Percentiles rank a stretch among this genome's conserved stretches.
These are phyloP conservation scores for Ctenomys sociabilis DNA, from an alignment of 2,113 vertebrate genomes.

Conservation along the genomic window DNA sequence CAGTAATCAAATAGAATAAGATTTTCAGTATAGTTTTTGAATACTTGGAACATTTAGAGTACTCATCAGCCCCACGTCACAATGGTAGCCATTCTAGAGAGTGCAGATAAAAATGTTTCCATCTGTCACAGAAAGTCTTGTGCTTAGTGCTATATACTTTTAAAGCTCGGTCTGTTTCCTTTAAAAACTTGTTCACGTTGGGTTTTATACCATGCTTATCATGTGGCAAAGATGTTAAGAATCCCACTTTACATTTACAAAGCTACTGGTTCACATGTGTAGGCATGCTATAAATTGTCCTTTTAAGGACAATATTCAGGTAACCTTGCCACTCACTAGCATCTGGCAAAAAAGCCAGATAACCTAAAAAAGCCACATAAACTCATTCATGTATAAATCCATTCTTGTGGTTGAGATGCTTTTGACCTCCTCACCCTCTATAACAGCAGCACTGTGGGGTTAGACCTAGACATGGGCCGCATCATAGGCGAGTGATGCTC, in stretches of 20 bases:
- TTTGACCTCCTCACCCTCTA: background rate
- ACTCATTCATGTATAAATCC: background rate
- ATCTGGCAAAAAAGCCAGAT: background rate
- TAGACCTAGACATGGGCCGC: accelerated
- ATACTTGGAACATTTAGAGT: background rate
- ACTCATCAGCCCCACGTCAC: background rate
- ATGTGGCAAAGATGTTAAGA: background rate
- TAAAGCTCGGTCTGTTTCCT: background rate
- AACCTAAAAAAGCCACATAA: too few relatives aligned
- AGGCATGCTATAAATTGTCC: background rate
- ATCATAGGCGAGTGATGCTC: background rate
- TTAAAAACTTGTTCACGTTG: background rate
- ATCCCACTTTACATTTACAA: background rate
- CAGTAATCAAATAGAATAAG: conserved; percentile 21
- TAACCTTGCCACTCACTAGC: background rate
- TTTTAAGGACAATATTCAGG: background rate
- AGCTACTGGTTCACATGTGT: background rate
- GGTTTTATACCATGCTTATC: background rate
- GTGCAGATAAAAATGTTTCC: background rate
- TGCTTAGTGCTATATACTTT: background rate
- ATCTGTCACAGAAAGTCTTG: background rate
- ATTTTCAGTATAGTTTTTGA: conserved; percentile 6
- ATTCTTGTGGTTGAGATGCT: background rate
- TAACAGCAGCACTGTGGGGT: background rate
- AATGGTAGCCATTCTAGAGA: background rate